Evolutionary conservation across 2,888 invertebrate species (phyloP).

Genomic region (Bhutanitis thaidina): DNA sequence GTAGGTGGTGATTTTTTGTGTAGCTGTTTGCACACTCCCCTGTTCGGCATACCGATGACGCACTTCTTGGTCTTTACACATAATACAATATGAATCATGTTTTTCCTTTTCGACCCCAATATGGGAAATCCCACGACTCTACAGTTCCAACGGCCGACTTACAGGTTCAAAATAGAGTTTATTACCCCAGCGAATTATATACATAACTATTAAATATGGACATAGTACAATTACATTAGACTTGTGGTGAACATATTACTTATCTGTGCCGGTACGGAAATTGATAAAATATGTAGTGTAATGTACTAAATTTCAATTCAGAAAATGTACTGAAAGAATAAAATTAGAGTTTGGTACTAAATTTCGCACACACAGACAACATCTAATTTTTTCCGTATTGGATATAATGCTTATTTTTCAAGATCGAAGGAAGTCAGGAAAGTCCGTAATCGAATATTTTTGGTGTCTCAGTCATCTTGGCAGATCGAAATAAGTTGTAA

Average conservation of each 20-base stretch:
- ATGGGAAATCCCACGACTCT: conserved; percentile 49
- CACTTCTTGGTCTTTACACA: conserved; percentile 9
- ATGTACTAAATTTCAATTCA: not conserved
- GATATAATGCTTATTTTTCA: too few species aligned
- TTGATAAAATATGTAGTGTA: not conserved
- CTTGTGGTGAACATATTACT: not conserved
- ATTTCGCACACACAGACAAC: too few species aligned
- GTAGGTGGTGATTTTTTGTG: conserved; percentile 1
- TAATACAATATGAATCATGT: conserved; percentile 43
- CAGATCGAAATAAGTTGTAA: too few species aligned
- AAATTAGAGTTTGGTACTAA: too few species aligned
- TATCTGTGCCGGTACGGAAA: not conserved
- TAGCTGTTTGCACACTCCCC: conserved; percentile 10
- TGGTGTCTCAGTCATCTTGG: too few species aligned
- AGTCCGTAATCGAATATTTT: too few species aligned
- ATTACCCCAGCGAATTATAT: conserved; percentile 4
- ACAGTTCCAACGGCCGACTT: conserved; percentile 37
- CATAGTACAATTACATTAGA: too few species aligned
- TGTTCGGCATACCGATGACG: conserved; percentile 10
- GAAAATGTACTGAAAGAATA: too few species aligned
- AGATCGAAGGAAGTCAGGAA: too few species aligned
- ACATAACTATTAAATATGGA: too few species aligned
- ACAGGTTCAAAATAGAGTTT: conserved; percentile 36
- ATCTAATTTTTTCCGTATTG: too few species aligned
- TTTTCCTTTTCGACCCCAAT: conserved; percentile 36